Conservation (phyloP, 2,113 vertebrate species). For the Rhinoptilus africanus region DNA sequence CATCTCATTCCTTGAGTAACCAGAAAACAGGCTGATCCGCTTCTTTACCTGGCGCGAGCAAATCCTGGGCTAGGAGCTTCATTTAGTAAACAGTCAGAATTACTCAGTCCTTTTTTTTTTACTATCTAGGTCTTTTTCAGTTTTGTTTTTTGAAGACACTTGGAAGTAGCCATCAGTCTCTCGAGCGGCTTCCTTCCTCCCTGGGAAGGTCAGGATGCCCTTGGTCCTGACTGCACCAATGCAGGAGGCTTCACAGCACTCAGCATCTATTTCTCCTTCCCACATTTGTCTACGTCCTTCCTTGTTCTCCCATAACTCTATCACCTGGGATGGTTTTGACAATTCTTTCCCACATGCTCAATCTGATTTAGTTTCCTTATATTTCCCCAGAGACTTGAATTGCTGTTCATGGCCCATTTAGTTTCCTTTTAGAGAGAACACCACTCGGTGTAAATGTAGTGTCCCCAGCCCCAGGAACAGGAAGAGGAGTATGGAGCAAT, state of each 20-base stretch:
- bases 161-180: background rate
- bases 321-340: slow-evolving; percentile 36
- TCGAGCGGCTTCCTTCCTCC: background rate
- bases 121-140: background rate
- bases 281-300: background rate
- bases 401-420: slow-evolving; percentile 27
- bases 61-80: background rate
- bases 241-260: background rate
- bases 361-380: slow-evolving; percentile 33
- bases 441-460: background rate
- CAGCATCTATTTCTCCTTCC: background rate
- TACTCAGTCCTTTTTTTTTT: background rate
- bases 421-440: slow-evolving; percentile 14
- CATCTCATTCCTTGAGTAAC: background rate
- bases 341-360: slow-evolving; percentile 13
- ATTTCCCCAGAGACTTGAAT: slow-evolving; percentile 35
- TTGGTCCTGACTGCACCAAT: background rate
- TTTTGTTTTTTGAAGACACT: background rate
- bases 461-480: background rate
- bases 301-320: slow-evolving; percentile 11
- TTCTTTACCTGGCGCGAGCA: background rate
- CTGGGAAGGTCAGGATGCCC: background rate
- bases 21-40: background rate
- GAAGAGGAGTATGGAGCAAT: background rate
- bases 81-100: background rate